phyloP scores from a whole-genome alignment of 1,140 invertebrate species.

The Pogonomyrmex californicus region DNA sequence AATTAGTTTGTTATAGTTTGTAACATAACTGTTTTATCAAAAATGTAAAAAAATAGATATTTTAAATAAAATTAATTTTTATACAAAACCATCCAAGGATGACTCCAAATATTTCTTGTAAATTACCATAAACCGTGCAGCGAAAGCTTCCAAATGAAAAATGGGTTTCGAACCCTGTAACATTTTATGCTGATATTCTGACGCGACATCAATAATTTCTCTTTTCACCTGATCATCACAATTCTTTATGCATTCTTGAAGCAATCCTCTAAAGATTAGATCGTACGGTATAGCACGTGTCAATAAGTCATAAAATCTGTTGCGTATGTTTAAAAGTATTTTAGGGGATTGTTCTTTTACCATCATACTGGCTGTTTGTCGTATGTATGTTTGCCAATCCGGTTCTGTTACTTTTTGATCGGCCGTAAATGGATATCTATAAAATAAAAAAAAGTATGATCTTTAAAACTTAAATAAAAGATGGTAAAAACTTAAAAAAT shows the following conservation, averaged over 20 bases:
- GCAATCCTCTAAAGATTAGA: slow-evolving; percentile 96
- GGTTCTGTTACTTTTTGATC: slow-evolving; percentile 95
- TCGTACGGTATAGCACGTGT: slow-evolving; percentile 97
- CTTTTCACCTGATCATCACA: slow-evolving; percentile 96
- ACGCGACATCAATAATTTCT: slow-evolving; percentile 94
- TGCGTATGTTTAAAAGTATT: slow-evolving; percentile 94
- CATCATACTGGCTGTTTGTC: slow-evolving; percentile 95
- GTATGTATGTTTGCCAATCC: slow-evolving; percentile 97
- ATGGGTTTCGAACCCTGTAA: slow-evolving; percentile 97
- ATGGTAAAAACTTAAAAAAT: slow-evolving; percentile 31
- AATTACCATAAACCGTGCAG: slow-evolving; percentile 98
- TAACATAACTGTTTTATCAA: slow-evolving; percentile 2
- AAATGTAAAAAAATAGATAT: slow-evolving; percentile 11
- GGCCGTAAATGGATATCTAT: slow-evolving; percentile 93
- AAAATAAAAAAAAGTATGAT: slow-evolving; percentile 65
- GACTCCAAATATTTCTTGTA: slow-evolving; percentile 95
- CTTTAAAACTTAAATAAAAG: slow-evolving; percentile 6
- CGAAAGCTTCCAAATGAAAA: slow-evolving; percentile 98
- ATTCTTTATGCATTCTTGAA: slow-evolving; percentile 94
- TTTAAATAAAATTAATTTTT: slow-evolving; percentile 20
- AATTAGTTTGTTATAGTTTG: not conserved
- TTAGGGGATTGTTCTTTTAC: slow-evolving; percentile 95
- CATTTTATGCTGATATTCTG: slow-evolving; percentile 96
- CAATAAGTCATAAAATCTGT: slow-evolving; percentile 96
- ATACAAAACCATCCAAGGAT: slow-evolving; percentile 85